A percentile compares a stretch with the other conserved stretches of the same genome.
These are phyloP conservation scores for Suricata suricatta DNA, from an alignment of 2,113 vertebrate genomes.

Conservation along the genomic window DNA sequence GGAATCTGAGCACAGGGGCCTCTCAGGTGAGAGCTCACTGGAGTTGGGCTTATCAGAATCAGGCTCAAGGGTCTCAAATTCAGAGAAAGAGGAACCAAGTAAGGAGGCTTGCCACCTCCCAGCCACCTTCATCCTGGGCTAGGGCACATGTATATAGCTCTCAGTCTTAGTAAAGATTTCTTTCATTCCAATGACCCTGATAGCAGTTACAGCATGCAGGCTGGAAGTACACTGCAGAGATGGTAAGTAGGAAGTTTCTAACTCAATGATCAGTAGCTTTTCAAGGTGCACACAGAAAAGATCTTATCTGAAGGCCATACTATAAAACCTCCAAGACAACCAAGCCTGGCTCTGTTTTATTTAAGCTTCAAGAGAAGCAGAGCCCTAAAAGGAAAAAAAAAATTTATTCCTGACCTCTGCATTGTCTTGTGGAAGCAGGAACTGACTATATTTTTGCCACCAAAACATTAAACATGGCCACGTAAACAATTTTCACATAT, in stretches of 20 bases:
- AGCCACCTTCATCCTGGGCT: neutral
- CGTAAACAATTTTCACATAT: neutral
- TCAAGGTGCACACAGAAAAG: neutral
- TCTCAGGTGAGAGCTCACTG: neutral
- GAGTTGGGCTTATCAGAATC: neutral
- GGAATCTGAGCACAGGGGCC: neutral
- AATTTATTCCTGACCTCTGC: neutral
- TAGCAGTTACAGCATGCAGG: neutral
- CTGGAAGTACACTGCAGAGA: neutral
- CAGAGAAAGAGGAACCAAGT: neutral
- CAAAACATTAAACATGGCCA: neutral
- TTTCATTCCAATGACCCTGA: neutral
- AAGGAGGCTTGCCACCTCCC: neutral
- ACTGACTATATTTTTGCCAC: neutral
- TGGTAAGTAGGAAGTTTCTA: neutral
- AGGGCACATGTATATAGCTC: neutral
- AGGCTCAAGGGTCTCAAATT: neutral
- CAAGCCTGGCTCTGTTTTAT: neutral
- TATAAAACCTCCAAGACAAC: neutral
- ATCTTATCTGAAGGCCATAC: neutral
- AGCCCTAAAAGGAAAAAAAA: neutral
- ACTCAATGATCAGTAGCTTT: neutral
- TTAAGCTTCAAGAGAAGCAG: neutral
- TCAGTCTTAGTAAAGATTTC: neutral
- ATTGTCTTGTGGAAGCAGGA: neutral